Evolutionary conservation across 2,113 vertebrate species (phyloP).

Genomic region (Entosphenus tridentatus): DNA sequence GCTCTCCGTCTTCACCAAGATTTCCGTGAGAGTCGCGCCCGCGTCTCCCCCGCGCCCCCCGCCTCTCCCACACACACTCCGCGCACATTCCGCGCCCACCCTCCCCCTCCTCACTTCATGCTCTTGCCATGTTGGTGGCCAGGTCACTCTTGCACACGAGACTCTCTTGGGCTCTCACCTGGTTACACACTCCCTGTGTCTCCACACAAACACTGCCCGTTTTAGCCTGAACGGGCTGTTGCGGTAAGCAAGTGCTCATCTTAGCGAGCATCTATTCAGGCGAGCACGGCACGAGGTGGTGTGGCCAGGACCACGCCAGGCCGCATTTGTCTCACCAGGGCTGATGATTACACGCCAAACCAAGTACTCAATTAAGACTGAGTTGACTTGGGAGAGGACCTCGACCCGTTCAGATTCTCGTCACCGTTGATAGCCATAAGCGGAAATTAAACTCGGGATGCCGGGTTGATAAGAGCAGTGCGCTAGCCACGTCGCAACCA

Average conservation of each 20-base stretch:
- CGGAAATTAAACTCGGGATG: background rate
- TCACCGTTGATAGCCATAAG: too few relatives aligned
- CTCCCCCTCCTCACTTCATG: background rate
- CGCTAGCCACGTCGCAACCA: background rate
- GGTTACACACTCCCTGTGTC: constrained; percentile 3
- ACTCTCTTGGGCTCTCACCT: background rate
- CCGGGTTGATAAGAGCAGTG: constrained; percentile 2
- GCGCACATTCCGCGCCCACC: background rate
- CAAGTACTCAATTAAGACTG: background rate
- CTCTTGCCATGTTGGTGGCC: background rate
- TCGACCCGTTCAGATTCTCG: background rate
- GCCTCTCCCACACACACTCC: background rate
- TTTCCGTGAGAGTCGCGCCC: constrained; percentile 35
- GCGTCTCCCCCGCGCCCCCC: background rate
- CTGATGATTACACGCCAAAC: background rate
- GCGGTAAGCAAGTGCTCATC: too few relatives aligned
- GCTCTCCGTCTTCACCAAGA: constrained; percentile 75
- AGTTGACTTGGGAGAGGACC: background rate
- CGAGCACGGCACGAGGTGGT: too few relatives aligned
- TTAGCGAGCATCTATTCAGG: too few relatives aligned
- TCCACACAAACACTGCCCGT: background rate
- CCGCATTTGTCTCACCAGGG: background rate
- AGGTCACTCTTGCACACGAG: background rate
- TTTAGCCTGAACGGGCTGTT: background rate
- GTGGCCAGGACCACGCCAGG: too few relatives aligned